Evolutionary conservation across 2,797 vertebrate species (phyloP).

Genomic region (Neoniphon sammara): DNA sequence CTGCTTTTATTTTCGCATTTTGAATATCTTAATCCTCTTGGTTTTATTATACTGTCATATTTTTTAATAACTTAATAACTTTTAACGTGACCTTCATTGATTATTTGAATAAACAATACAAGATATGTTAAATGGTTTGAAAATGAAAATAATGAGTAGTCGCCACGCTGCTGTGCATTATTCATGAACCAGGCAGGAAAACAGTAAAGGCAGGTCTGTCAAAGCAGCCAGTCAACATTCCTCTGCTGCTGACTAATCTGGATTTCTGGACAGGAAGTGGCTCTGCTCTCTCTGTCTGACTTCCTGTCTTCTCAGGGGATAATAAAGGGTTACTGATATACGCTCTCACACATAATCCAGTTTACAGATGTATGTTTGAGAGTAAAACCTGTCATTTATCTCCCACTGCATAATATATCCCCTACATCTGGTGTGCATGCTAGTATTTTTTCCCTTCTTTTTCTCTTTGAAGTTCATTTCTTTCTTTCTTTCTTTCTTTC

Average conservation of each 20-base stretch:
- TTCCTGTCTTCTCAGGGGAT: slow-evolving; percentile 63
- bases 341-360: slow-evolving; percentile 67
- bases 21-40: no score
- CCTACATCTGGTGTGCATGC: slow-evolving; percentile 19
- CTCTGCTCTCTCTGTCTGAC: slow-evolving; percentile 32
- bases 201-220: neutral
- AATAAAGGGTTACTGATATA: slow-evolving; percentile 72
- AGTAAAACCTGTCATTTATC: slow-evolving; percentile 44
- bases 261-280: slow-evolving; percentile 56
- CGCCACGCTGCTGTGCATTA: neutral
- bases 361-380: slow-evolving; percentile 54
- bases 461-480: no score
- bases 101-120: no score
- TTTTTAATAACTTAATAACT: no score
- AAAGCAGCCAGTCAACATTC: slow-evolving; percentile 46
- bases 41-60: no score
- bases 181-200: neutral
- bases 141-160: neutral
- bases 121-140: no score
- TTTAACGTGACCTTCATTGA: no score
- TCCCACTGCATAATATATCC: slow-evolving; percentile 20
- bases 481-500: no score
- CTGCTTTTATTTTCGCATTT: no score
- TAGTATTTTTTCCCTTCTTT: no score
- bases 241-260: slow-evolving; percentile 54